Conservation (phyloP, 23 tunicate species). For the Aplidium turbinatum region DNA sequence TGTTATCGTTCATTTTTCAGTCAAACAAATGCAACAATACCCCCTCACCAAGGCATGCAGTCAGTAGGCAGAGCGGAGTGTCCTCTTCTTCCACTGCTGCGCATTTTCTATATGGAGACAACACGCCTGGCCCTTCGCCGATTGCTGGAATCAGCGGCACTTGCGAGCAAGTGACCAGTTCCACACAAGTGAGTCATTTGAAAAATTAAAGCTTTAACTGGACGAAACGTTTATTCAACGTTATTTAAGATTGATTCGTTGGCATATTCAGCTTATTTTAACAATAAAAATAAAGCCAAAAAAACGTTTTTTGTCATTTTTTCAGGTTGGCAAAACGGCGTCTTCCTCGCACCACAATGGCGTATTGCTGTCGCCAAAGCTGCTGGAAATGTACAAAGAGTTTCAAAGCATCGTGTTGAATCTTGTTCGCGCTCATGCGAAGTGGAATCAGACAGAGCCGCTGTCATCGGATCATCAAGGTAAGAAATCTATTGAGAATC, state of each 20-base stretch:
- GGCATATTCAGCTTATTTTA: no score
- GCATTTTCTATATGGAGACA: slow-evolving; percentile 65
- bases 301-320: no score
- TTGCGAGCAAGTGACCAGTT: slow-evolving; percentile 67
- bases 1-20: no score
- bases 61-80: slow-evolving; percentile 33
- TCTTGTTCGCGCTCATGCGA: slow-evolving; percentile 68
- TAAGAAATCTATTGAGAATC: no score
- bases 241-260: no score
- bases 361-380: slow-evolving; percentile 50
- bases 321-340: slow-evolving; percentile 71
- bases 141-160: slow-evolving; percentile 24
- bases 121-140: slow-evolving; percentile 70
- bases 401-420: slow-evolving; percentile 62
- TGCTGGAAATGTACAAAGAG: slow-evolving; percentile 53
- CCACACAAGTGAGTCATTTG: slow-evolving; percentile 88
- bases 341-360: slow-evolving; percentile 54
- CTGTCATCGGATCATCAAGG: slow-evolving; percentile 55
- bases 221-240: no score
- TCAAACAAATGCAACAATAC: slow-evolving; percentile 40
- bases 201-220: no score
- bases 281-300: no score
- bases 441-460: slow-evolving; percentile 68
- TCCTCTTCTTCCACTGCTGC: slow-evolving; percentile 83
- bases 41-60: slow-evolving; percentile 64